Evolutionary conservation across 92 coral and sea anemone genomes (phyloP).

Genomic region (Muricea muricata): DNA sequence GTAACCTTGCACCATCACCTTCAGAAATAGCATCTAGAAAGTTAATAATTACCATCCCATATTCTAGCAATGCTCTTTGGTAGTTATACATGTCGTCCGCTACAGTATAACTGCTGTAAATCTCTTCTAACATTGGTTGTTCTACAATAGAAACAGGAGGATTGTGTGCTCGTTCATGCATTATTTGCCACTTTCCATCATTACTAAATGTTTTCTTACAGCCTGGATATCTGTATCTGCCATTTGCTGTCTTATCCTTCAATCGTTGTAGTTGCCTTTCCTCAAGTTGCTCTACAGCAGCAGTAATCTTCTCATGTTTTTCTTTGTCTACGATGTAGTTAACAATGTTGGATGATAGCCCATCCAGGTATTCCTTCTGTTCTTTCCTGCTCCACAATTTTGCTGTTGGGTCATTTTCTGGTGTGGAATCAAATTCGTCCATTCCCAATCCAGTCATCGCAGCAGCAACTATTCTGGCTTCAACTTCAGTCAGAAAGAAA

Average conservation of each 20-base stretch:
- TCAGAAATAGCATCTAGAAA: not conserved
- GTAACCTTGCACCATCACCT: not conserved
- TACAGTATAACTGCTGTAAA: not conserved
- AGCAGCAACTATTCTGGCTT: not conserved
- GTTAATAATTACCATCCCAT: constrained; percentile 5
- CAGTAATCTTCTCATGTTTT: constrained; percentile 27
- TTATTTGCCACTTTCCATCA: not conserved
- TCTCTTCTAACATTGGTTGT: not conserved
- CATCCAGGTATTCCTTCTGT: constrained; percentile 59
- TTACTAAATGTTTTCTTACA: not conserved
- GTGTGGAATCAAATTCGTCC: not conserved
- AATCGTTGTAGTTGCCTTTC: constrained; percentile 2
- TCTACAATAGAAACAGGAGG: not conserved
- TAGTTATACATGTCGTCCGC: constrained; percentile 12
- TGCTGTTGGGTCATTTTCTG: constrained; percentile 1
- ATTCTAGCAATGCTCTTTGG: constrained; percentile 2
- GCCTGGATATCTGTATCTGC: constrained; percentile 6
- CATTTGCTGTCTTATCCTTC: constrained; percentile 19
- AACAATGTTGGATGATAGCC: constrained; percentile 24
- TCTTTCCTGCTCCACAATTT: constrained; percentile 42
- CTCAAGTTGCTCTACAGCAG: constrained; percentile 10
- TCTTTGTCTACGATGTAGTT: constrained; percentile 29
- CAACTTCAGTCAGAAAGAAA: not conserved
- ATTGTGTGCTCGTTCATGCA: not conserved
- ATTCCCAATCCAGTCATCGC: not conserved